phyloP scores from a whole-genome alignment of 2,888 invertebrate species.

The Steinernema hermaphroditum region DNA sequence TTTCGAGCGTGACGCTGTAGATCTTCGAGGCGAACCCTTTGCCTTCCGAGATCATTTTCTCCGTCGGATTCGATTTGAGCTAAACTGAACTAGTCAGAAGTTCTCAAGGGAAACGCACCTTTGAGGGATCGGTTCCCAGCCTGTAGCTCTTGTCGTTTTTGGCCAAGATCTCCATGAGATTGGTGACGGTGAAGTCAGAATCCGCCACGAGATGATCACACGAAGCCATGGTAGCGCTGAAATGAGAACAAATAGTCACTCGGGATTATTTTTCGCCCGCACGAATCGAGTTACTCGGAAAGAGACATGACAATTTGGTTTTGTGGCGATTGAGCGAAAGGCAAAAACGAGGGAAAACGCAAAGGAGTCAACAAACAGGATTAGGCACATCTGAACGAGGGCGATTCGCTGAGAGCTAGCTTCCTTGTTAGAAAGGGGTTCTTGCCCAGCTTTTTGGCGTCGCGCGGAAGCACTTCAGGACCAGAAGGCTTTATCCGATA shows the following conservation, averaged over 20 bases:
- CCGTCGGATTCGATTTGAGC: conserved; percentile 7
- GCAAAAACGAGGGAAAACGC: too few species aligned
- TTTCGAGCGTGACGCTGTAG: conserved; percentile 22
- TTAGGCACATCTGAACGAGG: too few species aligned
- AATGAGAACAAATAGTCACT: not conserved
- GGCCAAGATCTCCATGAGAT: conserved; percentile 22
- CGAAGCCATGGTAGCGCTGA: not conserved
- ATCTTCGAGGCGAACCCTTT: conserved; percentile 27
- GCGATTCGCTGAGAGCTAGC: too few species aligned
- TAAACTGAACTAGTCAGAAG: not conserved
- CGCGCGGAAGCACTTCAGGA: too few species aligned
- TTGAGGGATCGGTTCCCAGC: conserved; percentile 11
- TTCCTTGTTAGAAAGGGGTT: too few species aligned
- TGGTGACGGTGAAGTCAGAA: conserved; percentile 7
- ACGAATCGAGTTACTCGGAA: conserved; percentile 7
- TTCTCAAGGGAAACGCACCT: not conserved
- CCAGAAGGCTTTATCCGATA: too few species aligned
- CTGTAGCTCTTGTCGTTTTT: conserved; percentile 14
- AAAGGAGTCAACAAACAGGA: too few species aligned
- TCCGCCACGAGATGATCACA: conserved; percentile 7
- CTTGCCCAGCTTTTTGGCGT: too few species aligned
- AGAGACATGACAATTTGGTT: not conserved
- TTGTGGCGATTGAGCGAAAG: not conserved
- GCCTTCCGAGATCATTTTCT: conserved; percentile 6
- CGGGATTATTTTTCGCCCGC: not conserved